Evolutionary conservation across 2,797 vertebrate genomes (phyloP).

Genomic region (Echiichthys vipera): DNA sequence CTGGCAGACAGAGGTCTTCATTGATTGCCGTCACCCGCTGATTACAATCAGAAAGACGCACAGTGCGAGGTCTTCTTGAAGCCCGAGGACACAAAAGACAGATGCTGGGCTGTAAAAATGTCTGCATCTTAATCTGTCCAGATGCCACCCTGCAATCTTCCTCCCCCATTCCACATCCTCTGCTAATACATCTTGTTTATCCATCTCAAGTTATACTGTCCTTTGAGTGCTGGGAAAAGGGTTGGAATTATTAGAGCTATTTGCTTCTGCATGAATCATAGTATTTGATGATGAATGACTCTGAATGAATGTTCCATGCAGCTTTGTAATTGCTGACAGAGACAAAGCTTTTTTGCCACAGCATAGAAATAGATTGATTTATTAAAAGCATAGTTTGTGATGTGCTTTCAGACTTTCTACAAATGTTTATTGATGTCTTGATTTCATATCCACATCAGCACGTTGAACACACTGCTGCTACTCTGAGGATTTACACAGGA

Average conservation of each 20-base stretch:
- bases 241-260: conserved; percentile 64
- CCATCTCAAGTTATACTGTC: conserved; percentile 33
- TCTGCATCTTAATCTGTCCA: conserved; percentile 39
- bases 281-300: conserved; percentile 73
- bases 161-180: background rate
- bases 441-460: conserved; percentile 76
- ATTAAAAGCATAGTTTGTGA: conserved; percentile 66
- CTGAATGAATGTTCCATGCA: conserved; percentile 34
- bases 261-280: conserved; percentile 65
- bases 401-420: conserved; percentile 63
- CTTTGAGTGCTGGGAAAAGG: conserved; percentile 41
- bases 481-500: conserved; percentile 65
- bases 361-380: conserved; percentile 69
- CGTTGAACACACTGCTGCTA: conserved; percentile 60
- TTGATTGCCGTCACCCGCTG: conserved; percentile 67
- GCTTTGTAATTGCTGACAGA: conserved; percentile 60
- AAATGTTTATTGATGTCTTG: conserved; percentile 77
- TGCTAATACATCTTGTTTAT: conserved; percentile 53
- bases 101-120: conserved; percentile 52
- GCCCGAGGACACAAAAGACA: conserved; percentile 37
- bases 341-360: conserved; percentile 46
- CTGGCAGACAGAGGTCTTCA: conserved; percentile 54
- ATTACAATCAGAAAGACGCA: conserved; percentile 64
- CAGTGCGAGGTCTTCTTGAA: conserved; percentile 44
- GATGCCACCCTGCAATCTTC: conserved; percentile 34